These are phyloP conservation scores for Apolygus lucorum DNA, from an alignment of 1,140 invertebrate genomes.

Conservation along the genomic window DNA sequence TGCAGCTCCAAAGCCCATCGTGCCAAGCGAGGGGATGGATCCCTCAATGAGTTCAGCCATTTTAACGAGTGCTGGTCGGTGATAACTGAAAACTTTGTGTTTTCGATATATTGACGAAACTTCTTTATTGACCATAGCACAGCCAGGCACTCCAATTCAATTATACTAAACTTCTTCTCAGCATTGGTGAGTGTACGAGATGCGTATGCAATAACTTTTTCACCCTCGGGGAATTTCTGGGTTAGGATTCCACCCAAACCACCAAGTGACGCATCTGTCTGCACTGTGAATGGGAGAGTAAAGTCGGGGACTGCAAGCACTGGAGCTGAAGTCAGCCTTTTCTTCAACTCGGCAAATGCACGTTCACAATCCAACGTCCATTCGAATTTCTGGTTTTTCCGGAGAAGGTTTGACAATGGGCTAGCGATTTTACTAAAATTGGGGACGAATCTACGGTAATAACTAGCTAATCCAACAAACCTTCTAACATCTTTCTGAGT, in stretches of 20 bases:
- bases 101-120: no score
- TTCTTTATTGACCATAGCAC: no score
- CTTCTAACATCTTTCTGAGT: constrained; percentile 36
- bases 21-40: constrained; percentile 38
- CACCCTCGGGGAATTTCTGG: constrained; percentile 33
- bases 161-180: constrained; percentile 42
- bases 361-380: not conserved
- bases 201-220: no score
- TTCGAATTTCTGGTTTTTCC: constrained; percentile 22
- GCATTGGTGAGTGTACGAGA: constrained; percentile 39
- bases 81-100: constrained; percentile 43
- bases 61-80: constrained; percentile 43
- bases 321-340: constrained; percentile 35
- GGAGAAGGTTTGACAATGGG: constrained; percentile 34
- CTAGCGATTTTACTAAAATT: constrained; percentile 33
- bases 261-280: constrained; percentile 35
- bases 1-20: no score
- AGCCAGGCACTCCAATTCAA: no score
- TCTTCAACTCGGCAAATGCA: constrained; percentile 38
- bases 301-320: constrained; percentile 39
- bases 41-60: constrained; percentile 41
- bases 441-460: constrained; percentile 39
- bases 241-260: constrained; percentile 35
- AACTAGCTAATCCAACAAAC: constrained; percentile 35
- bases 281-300: constrained; percentile 34